These are phyloP conservation scores for Masnerella sp. DNA, from an alignment of 2,888 invertebrate genomes.

Conservation along the genomic window DNA sequence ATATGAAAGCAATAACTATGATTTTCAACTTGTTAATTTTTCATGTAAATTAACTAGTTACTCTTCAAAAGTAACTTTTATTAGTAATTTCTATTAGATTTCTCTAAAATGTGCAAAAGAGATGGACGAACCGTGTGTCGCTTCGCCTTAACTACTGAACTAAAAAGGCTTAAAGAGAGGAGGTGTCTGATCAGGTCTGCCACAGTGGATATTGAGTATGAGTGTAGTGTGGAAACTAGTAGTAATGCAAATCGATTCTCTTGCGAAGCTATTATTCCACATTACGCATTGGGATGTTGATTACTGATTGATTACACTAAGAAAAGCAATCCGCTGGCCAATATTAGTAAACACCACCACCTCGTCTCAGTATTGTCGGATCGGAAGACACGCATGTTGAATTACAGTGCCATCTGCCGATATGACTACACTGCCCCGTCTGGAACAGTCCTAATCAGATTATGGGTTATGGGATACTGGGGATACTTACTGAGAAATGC, in stretches of 20 bases:
- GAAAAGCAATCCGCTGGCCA: slow-evolving; percentile 44
- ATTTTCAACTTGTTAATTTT: too few relatives aligned
- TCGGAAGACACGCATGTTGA: slow-evolving; percentile 28
- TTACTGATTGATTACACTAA: neutral
- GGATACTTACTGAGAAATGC: slow-evolving; percentile 71
- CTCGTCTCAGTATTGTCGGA: slow-evolving; percentile 67
- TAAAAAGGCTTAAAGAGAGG: slow-evolving; percentile 61
- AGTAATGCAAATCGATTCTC: slow-evolving; percentile 18
- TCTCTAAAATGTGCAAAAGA: too few relatives aligned
- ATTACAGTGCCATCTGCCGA: slow-evolving; percentile 1
- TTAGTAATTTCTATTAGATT: too few relatives aligned
- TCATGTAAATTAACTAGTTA: too few relatives aligned
- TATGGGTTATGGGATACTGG: slow-evolving; percentile 68
- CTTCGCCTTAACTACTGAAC: neutral
- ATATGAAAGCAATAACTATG: too few relatives aligned
- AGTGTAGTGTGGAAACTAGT: slow-evolving; percentile 54
- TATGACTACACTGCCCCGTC: slow-evolving; percentile 66
- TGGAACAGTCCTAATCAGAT: slow-evolving; percentile 79
- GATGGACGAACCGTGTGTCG: too few relatives aligned
- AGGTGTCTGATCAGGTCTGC: slow-evolving; percentile 77
- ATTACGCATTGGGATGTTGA: neutral
- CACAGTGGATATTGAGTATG: slow-evolving; percentile 66
- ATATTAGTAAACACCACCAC: slow-evolving; percentile 66
- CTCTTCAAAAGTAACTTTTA: too few relatives aligned
- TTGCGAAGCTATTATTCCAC: slow-evolving; percentile 11